Evolutionary conservation across 53 echinoderm and acorn worm genomes (phyloP), one percentile per base, ranked within the genome.

Genomic region (Paracentrotus lividus): DNA sequence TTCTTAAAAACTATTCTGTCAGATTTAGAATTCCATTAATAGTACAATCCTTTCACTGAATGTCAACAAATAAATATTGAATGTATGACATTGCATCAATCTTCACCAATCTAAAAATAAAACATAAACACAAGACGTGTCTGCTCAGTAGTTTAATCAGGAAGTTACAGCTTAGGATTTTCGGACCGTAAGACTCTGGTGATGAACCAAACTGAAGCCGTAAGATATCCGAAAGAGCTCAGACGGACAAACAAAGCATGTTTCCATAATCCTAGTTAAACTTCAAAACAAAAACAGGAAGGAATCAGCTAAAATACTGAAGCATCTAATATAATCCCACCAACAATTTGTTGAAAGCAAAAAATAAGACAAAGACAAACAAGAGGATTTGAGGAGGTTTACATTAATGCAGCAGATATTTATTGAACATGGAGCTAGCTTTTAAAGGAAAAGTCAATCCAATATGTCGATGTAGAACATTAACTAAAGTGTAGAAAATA

Each of bases 271-370:
- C 72, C 72, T 15, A 20, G 40, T 20, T 5, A 67, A 72, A 72
- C 40, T 40, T 72, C 38, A 72, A 40, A 72, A 72, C 72, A 72
- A 27, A 38, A 72, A 72, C 72, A 72, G 72, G 72, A 72, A 72
- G 72, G 72, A 40, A 72, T 72, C 21, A 12, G 40, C 72, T 72
- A 18, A 38, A 16, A 72, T 40, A n/a, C 72, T 40, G 18, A 40
- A 72, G 38, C 38, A 4, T 72, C 40, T 18, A 38, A 40, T 72
- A 16, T 40, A 72, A 69, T 69, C 69, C 69, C 69, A 69, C 38
- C 69, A 38, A 20, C 34, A 26, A 56, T n/a, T n/a, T 23, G 16
- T 38, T 16, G 20, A 8, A 69, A 69, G 72, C 21, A 67, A 67
- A 40, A 16, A 8, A 23, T 21, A 72, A 72, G 40, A 72, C n/a